A percentile compares a stretch with the other conserved stretches of the same genome.
Evolutionary conservation across 1,140 invertebrate species (phyloP).

Genomic region (Heterodera schachtii): DNA sequence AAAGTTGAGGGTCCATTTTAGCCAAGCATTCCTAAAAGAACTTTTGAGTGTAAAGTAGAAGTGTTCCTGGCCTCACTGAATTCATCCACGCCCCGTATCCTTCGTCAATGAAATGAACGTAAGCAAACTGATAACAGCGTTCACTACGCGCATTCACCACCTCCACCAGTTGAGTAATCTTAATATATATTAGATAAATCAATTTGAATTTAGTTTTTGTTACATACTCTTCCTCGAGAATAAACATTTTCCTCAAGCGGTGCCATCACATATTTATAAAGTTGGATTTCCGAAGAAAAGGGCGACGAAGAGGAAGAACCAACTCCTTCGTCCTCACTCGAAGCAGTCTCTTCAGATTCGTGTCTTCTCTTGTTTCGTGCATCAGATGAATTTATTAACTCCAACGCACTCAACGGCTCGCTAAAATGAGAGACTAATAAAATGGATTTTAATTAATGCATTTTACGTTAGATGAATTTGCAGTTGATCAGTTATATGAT

Average conservation of each 20-base stretch:
- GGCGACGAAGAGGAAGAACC: background rate
- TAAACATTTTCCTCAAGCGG: conserved; percentile 37
- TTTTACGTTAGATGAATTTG: conserved; percentile 7
- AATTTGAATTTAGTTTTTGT: background rate
- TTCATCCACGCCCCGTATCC: conserved; percentile 35
- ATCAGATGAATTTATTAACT: background rate
- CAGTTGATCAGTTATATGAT: conserved; percentile 40
- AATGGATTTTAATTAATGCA: background rate
- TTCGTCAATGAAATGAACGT: conserved; percentile 38
- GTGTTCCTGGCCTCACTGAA: background rate
- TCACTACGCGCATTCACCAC: conserved; percentile 10
- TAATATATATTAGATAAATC: background rate
- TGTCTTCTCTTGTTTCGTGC: background rate
- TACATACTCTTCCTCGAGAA: background rate
- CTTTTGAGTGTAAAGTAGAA: background rate
- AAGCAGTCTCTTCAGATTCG: background rate
- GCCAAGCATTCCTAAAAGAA: conserved; percentile 33
- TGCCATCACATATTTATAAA: conserved; percentile 40
- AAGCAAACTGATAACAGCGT: conserved; percentile 1
- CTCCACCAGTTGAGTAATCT: background rate
- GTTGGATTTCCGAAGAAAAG: background rate
- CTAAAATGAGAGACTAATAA: background rate
- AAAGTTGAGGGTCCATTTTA: conserved; percentile 33
- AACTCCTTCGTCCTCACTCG: background rate
- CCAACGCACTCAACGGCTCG: background rate